These are phyloP conservation scores for Temnopleurus reevesii DNA, from an alignment of 53 echinoderm and acorn worm genomes.

Conservation along the genomic window DNA sequence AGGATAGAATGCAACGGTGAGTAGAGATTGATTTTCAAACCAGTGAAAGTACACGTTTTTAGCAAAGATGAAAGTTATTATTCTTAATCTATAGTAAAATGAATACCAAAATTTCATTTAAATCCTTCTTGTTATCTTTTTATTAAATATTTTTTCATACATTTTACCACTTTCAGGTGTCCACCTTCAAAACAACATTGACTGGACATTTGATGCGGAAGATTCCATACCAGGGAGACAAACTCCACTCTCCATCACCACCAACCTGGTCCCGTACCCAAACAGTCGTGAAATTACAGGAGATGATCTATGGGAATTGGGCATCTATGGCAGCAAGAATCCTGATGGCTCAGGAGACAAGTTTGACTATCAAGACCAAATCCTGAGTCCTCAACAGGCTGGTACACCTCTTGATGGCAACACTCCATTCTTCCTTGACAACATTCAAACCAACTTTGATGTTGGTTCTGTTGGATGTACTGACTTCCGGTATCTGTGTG, in stretches of 20 bases:
- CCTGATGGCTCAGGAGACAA: constrained; percentile 74
- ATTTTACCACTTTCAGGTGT: constrained; percentile 49
- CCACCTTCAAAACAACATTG: constrained; percentile 58
- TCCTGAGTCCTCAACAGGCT: constrained; percentile 65
- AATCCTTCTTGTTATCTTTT: background rate
- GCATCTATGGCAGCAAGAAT: constrained; percentile 74
- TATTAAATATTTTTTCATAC: background rate
- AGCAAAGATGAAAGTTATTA: background rate
- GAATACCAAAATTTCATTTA: background rate
- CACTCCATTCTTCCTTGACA: constrained; percentile 62
- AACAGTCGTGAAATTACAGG: constrained; percentile 71
- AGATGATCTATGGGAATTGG: constrained; percentile 78
- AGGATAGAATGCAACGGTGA: constrained; percentile 62
- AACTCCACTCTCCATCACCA: constrained; percentile 48
- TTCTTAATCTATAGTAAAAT: too few relatives aligned
- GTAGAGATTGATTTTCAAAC: background rate
- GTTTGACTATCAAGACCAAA: constrained; percentile 73
- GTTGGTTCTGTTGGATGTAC: constrained; percentile 81
- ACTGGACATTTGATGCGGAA: constrained; percentile 71
- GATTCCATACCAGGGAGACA: constrained; percentile 39
- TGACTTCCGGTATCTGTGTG: constrained; percentile 76
- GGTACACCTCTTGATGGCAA: constrained; percentile 62
- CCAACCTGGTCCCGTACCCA: constrained; percentile 48
- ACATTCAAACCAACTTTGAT: constrained; percentile 68
- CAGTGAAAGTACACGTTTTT: background rate